Conservation (phyloP, 2,113 vertebrate genomes). For the Casuarius casuarius region DNA sequence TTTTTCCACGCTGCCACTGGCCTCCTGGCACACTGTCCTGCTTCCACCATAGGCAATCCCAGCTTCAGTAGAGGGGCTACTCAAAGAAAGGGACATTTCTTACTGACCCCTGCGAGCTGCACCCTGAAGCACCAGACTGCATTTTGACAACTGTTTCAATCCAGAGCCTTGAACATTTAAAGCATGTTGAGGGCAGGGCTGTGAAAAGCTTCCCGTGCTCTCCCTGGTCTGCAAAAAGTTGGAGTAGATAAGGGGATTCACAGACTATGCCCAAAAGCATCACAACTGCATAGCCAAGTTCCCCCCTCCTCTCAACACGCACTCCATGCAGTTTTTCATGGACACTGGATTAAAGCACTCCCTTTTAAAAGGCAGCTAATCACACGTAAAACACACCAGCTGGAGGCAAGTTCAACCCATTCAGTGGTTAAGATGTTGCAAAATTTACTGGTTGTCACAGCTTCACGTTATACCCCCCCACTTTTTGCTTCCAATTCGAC, state of each 20-base stretch:
- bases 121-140: too few relatives aligned
- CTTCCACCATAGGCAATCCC: too few relatives aligned
- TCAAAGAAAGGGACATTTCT: too few relatives aligned
- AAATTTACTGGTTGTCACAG: not conserved
- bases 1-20: too few relatives aligned
- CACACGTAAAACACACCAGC: not conserved
- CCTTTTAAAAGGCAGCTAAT: not conserved
- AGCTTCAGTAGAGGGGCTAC: too few relatives aligned
- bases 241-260: not conserved
- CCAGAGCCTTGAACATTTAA: rapidly evolving
- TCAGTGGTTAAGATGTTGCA: not conserved
- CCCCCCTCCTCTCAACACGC: rapidly evolving
- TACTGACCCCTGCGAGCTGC: too few relatives aligned
- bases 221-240: not conserved
- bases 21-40: too few relatives aligned
- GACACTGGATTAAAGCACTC: not conserved
- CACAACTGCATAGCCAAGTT: not conserved
- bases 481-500: not conserved
- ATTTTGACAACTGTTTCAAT: rapidly evolving
- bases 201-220: not conserved
- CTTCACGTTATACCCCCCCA: not conserved
- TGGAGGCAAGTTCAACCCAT: not conserved
- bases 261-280: not conserved
- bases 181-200: rapidly evolving
- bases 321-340: not conserved